These are phyloP conservation scores for Coendou prehensilis DNA, from an alignment of 2,797 vertebrate species.

Conservation along the genomic window DNA sequence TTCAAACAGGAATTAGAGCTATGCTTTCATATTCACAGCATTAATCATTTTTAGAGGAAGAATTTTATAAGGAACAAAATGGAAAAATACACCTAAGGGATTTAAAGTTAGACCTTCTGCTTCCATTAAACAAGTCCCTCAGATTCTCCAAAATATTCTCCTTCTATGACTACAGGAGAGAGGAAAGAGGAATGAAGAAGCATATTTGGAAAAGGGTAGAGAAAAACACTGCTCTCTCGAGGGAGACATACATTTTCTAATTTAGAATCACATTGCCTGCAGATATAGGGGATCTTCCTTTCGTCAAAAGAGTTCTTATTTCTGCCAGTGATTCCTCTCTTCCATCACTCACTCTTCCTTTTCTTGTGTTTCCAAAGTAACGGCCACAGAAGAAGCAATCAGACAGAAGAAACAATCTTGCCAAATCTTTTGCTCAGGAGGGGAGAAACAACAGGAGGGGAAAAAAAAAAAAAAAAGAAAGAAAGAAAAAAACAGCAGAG, in stretches of 20 bases:
- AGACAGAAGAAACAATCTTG: neutral
- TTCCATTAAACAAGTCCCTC: neutral
- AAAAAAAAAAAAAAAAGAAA: neutral
- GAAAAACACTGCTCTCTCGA: slow-evolving; percentile 4
- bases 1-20: slow-evolving; percentile 6
- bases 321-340: neutral
- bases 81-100: neutral
- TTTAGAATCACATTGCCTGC: neutral
- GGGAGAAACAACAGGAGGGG: neutral
- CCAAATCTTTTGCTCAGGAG: neutral
- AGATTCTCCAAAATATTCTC: neutral
- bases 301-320: neutral
- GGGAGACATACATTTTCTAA: slow-evolving; percentile 25
- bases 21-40: neutral
- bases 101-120: neutral
- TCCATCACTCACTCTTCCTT: neutral
- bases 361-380: neutral
- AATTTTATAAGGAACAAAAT: neutral
- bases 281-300: slow-evolving; percentile 36
- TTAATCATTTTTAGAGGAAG: neutral
- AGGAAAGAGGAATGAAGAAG: neutral
- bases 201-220: neutral
- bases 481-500: neutral
- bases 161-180: neutral
- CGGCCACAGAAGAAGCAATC: neutral